Evolutionary conservation across 2,797 vertebrate species (phyloP).

Genomic region (Rhinella marina): DNA sequence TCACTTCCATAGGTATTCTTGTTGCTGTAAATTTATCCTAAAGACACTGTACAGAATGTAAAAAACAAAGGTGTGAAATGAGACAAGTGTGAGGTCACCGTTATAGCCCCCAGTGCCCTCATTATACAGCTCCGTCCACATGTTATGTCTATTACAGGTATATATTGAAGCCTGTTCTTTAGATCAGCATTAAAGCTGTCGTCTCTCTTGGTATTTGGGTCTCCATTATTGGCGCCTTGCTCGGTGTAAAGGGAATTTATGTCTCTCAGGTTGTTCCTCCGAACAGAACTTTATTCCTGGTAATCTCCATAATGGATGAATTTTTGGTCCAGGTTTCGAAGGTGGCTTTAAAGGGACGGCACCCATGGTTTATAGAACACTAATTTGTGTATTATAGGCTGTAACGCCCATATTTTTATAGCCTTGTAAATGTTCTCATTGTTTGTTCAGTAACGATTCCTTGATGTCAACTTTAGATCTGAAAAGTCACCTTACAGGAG

Average conservation of each 20-base stretch:
- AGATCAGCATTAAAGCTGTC: neutral
- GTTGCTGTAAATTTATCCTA: neutral
- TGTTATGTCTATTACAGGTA: neutral
- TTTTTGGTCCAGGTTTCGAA: neutral
- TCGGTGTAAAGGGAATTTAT: neutral
- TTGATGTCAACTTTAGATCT: neutral
- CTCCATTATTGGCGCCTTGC: neutral
- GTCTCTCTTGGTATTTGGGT: neutral
- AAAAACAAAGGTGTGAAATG: neutral
- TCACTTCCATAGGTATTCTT: neutral
- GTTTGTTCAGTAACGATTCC: slow-evolving; percentile 30
- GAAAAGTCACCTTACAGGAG: neutral
- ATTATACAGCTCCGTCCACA: neutral
- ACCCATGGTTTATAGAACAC: neutral
- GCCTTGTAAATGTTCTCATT: slow-evolving; percentile 15
- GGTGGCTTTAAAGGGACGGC: neutral
- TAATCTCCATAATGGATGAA: neutral
- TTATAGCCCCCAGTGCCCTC: neutral
- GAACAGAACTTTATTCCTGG: neutral
- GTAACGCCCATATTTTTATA: slow-evolving; percentile 9
- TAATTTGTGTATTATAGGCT: neutral
- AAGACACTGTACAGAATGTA: neutral
- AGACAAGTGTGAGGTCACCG: neutral
- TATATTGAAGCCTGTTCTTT: neutral
- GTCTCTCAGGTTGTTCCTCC: neutral